These are phyloP conservation scores for Argynnis bischoffii DNA, from an alignment of 2,888 invertebrate species.

Conservation along the genomic window DNA sequence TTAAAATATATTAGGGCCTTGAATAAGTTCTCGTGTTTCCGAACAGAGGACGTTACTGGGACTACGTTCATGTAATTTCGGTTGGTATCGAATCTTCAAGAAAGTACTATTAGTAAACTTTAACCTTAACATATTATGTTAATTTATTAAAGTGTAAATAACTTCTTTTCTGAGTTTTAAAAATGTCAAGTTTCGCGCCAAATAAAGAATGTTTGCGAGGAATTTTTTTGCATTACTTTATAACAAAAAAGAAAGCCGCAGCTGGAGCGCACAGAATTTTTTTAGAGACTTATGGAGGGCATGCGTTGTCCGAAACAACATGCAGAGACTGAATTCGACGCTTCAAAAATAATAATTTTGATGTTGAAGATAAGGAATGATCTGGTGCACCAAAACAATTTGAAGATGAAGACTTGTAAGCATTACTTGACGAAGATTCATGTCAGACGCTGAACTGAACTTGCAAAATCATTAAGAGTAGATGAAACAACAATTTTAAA, in stretches of 20 bases:
- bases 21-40: no score
- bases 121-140: no score
- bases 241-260: background rate
- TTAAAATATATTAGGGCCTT: background rate
- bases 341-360: slow-evolving; percentile 21
- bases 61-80: slow-evolving; percentile 7
- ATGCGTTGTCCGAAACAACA: background rate
- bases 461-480: slow-evolving; percentile 23
- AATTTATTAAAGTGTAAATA: no score
- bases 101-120: background rate
- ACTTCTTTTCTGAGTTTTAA: background rate
- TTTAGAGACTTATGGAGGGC: slow-evolving; percentile 18
- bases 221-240: slow-evolving; percentile 23
- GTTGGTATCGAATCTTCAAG: background rate
- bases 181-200: slow-evolving; percentile 21
- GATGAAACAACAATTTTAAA: slow-evolving; percentile 19
- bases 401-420: slow-evolving; percentile 26
- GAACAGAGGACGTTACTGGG: background rate
- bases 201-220: background rate
- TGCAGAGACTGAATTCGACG: slow-evolving; percentile 5
- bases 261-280: slow-evolving; percentile 3
- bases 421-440: slow-evolving; percentile 16
- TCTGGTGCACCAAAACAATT: slow-evolving; percentile 17
- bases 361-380: slow-evolving; percentile 21
- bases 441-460: slow-evolving; percentile 21